phyloP scores from a whole-genome alignment of 2,113 vertebrate genomes.

The Nothobranchius kuhntae region DNA sequence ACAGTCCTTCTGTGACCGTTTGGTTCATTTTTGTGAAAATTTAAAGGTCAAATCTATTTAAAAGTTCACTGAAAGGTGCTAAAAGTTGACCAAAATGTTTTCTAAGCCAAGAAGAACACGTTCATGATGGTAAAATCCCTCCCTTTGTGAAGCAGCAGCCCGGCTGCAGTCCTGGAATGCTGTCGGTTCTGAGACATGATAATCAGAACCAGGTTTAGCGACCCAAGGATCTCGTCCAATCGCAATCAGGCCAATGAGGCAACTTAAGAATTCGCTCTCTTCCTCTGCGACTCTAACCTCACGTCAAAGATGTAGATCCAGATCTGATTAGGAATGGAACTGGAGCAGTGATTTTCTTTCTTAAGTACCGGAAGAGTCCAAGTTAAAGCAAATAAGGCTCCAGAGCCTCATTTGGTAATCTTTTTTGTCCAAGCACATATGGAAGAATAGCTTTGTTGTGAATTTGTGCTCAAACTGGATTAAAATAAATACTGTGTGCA shows the following conservation, averaged over 20 bases:
- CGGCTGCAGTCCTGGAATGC: conserved; percentile 61
- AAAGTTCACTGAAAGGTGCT: background rate
- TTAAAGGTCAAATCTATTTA: background rate
- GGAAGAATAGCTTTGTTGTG: conserved; percentile 37
- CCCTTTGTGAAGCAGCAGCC: conserved; percentile 17
- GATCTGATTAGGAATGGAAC: conserved; percentile 50
- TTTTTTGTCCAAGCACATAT: conserved; percentile 11
- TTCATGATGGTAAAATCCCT: background rate
- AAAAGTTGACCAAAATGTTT: background rate
- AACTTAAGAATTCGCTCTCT: conserved; percentile 37
- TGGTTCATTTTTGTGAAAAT: too few species aligned
- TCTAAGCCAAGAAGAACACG: background rate
- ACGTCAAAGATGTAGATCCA: conserved; percentile 44
- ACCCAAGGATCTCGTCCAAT: conserved; percentile 44
- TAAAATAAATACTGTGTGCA: conserved; percentile 2
- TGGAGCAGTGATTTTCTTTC: conserved; percentile 13
- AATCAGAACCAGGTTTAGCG: conserved; percentile 73
- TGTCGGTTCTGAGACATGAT: conserved; percentile 57
- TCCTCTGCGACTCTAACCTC: conserved; percentile 36
- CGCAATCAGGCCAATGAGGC: conserved; percentile 40
- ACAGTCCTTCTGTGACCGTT: too few species aligned
- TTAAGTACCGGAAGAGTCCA: background rate
- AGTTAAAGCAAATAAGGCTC: conserved; percentile 35
- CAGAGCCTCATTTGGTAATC: conserved; percentile 26
- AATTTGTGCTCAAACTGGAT: conserved; percentile 35